Evolutionary conservation across 2,797 vertebrate species (phyloP).

Genomic region (Pseudochromis fuscus): DNA sequence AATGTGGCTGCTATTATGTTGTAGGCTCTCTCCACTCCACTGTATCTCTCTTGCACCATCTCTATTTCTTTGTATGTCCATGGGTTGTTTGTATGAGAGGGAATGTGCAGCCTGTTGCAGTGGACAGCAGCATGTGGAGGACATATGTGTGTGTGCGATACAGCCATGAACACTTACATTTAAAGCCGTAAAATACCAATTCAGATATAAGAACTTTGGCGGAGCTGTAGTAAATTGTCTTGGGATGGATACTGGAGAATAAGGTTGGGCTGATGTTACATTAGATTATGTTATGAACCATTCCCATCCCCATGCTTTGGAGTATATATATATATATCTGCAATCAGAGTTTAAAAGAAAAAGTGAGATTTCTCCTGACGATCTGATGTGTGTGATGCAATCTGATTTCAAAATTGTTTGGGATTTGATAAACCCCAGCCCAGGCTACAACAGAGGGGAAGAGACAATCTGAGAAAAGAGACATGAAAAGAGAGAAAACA

Average conservation of each 20-base stretch:
- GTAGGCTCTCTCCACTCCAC: not conserved
- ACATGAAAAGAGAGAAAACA: conserved; percentile 15
- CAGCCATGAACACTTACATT: not conserved
- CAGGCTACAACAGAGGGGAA: conserved; percentile 22
- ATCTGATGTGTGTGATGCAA: conserved; percentile 38
- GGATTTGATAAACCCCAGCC: conserved; percentile 14
- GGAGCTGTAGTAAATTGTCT: not conserved
- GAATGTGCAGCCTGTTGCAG: not conserved
- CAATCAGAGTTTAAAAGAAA: not conserved
- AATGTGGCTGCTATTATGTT: conserved; percentile 5
- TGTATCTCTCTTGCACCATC: not conserved
- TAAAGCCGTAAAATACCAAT: not conserved
- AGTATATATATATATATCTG: conserved; percentile 26
- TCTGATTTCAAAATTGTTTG: conserved; percentile 22
- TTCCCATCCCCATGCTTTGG: not conserved
- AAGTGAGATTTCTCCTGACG: not conserved
- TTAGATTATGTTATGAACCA: not conserved
- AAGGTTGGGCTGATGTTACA: not conserved
- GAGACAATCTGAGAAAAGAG: conserved; percentile 28
- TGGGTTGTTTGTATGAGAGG: no score
- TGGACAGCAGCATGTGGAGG: not conserved
- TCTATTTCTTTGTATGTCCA: conserved; percentile 25
- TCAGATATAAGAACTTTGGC: not conserved
- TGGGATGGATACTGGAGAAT: not conserved
- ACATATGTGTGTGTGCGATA: not conserved